Evolutionary conservation across 2,888 invertebrate genomes (phyloP), one percentile per base, ranked within the genome.

Genomic region (Acleris laterana): DNA sequence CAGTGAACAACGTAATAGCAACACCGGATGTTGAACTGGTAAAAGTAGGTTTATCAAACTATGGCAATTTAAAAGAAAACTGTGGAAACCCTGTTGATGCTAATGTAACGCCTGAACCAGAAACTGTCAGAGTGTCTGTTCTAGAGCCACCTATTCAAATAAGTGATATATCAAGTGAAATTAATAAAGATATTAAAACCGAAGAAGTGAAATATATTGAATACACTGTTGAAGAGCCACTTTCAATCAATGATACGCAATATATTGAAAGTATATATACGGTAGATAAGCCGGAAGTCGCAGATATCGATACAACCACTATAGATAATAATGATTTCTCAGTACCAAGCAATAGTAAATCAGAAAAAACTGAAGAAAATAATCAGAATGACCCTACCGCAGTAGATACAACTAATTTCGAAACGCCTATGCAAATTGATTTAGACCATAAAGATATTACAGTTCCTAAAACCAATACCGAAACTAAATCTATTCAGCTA

Each of bases 21-120:
- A 66, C 66, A 19, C 66, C 66, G 51, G 66, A 66, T 32, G 22
- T 61, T 25, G 66, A 66, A 51, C n/a, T 61, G 9, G 66, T 66
- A 13, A 66, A 66, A 57, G 62, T 66, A 46, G 66, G 66, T 3
- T 44, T 66, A 62, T 56, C 53, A 25, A 44, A 50, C 56, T 20
- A 44, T 28, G 48, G 48, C 13, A 62, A 57, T 50, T 51, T 66
- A 13, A 61, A 52, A 51, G 42, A 46, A 20, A 60, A 51, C 25
- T 20, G 3, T 42, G 46, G 6, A 4, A 44, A 25, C 16, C 61
- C 25, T 22, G 20, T 32, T 48, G 17, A 25, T 51, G 9, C 19
- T 32, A 38, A 51, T 25, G 42, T 9, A 16, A 59, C 64, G n/a
- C 59, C 64, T 17, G 64, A 59, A 11, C 53, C 25, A 5, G 60